Evolutionary conservation across 2,113 vertebrate species (phyloP).

Genomic region (Percopsis transmontana): DNA sequence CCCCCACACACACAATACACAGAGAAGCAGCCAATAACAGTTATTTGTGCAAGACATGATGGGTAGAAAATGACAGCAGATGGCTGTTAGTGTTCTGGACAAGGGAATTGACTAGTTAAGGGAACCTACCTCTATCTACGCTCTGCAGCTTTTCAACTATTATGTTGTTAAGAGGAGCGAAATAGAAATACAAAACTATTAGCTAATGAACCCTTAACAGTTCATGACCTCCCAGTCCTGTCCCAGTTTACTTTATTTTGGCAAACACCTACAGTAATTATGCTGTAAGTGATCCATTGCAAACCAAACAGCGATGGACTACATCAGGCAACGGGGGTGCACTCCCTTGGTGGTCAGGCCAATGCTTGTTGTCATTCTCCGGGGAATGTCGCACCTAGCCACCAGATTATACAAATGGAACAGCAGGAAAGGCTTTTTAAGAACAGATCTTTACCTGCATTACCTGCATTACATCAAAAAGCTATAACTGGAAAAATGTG

Average conservation of each 20-base stretch:
- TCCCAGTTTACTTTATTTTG: not conserved
- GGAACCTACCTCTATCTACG: slow-evolving; percentile 37
- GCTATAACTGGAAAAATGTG: too few relatives aligned
- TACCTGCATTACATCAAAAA: too few relatives aligned
- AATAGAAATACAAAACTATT: not conserved
- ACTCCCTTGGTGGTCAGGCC: too few relatives aligned
- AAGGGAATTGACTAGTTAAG: slow-evolving; percentile 47
- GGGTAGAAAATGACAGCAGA: slow-evolving; percentile 36
- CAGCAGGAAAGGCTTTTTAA: too few relatives aligned
- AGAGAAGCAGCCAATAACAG: not conserved
- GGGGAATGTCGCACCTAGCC: too few relatives aligned
- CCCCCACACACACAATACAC: not conserved
- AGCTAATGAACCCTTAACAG: too few relatives aligned
- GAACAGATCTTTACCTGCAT: too few relatives aligned
- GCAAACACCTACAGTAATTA: not conserved
- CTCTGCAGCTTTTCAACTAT: slow-evolving; percentile 27
- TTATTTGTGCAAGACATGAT: slow-evolving; percentile 19
- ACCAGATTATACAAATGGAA: too few relatives aligned
- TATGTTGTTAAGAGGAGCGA: not conserved
- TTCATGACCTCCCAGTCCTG: not conserved
- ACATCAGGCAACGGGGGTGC: too few relatives aligned
- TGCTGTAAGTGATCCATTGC: too few relatives aligned
- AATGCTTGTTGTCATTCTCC: too few relatives aligned
- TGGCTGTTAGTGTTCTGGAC: slow-evolving; percentile 41
- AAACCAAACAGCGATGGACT: too few relatives aligned